Base-by-base conservation (phyloP, 2,797 vertebrate genomes). In the Trichosurus vulpecula region DNA sequence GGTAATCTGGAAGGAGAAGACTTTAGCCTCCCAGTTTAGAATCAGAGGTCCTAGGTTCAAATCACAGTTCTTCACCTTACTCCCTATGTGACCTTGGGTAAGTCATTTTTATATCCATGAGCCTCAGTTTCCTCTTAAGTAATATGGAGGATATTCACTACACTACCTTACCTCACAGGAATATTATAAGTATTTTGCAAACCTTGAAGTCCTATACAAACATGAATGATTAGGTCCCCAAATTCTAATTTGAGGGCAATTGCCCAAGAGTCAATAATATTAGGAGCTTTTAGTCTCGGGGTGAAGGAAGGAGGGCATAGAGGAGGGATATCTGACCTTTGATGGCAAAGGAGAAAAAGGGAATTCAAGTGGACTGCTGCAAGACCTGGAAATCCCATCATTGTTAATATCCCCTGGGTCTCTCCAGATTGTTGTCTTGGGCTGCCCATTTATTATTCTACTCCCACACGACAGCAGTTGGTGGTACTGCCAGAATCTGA, bases 401-500 rank as follows among this genome's bases (percentile, higher is more conserved):
- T 11, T 47, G 22, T 47, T 81, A 81, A 0, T 12, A 10, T 31
- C 61, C 54, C 47, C 92, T 41, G 41, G 81, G 41, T n/a, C 91
- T 52, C 14, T 25, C 94, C 92, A 56, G 2, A 95, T 27, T 31
- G 6, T 92, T 57, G 30, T 93, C 97, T 93, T 94, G 3, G 0
- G 0, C 35, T 29, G 93, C 95, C 97, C 98, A 96, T 96, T 98
- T 97, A 93, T 51, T 89, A 98, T 98, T 98, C 98, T 12, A 0
- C 27, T 92, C 94, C 89, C 47, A 94, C 54, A 31, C 35, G 0
- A 96, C 3, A 95, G 97, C 98, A 98, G 98, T 98, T 98, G 98
- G 95, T 47, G 95, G 97, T 16, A 14, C 95, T 92, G 10, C 96
- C 74, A 95, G 61, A 0, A 92, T 95, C 97, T 98, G 98, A 98